Evolutionary conservation across 2,888 invertebrate species (phyloP), one percentile per base, ranked within the genome.

Genomic region (Malthinus flaveolus): DNA sequence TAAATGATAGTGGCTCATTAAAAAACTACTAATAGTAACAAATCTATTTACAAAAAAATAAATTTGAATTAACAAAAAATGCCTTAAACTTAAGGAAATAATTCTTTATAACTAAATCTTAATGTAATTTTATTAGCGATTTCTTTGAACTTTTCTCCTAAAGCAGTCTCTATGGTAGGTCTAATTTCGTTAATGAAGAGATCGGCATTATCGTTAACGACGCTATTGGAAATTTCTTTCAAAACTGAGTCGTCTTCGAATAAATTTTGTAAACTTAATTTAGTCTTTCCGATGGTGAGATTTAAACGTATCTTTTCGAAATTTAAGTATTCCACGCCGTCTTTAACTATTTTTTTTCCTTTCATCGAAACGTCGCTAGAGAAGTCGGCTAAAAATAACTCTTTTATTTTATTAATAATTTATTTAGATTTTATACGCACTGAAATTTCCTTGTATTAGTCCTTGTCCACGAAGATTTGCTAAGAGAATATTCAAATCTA

Each of bases 71-170:
- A 39, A 13, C 9, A 0, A 42, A 2, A 71, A 10, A n/a, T 49
- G 46, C 7, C 33, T 58, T 23, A 23, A 23, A 23, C 15, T 44
- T 72, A 81, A 33, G 88, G 88, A 70, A 88, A 88, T 53, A 89
- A 77, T 79, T 88, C 87, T 63, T 86, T 82, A 71, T 86, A 88
- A 3, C 87, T 85, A 72, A 88, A 88, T 55, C 83, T 83, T 8
- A 82, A 80, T 0, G 87, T 87, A 59, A 89, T 86, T 73, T 83
- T 85, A 69, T 88, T 88, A 0, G 88, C 85, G 71, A 87, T 85
- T 62, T 85, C 84, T 0, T 86, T 86, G 66, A 89, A 86, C 52
- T 87, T 83, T 45, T 85, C 83, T 2, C 84, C 82, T 36, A 88
- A 79, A 10, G 85, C 81, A 42, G 80, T 75, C 69, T 88, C 88